Evolutionary conservation across 1,140 invertebrate species (phyloP).

Genomic region (Rhyzopertha dominica): DNA sequence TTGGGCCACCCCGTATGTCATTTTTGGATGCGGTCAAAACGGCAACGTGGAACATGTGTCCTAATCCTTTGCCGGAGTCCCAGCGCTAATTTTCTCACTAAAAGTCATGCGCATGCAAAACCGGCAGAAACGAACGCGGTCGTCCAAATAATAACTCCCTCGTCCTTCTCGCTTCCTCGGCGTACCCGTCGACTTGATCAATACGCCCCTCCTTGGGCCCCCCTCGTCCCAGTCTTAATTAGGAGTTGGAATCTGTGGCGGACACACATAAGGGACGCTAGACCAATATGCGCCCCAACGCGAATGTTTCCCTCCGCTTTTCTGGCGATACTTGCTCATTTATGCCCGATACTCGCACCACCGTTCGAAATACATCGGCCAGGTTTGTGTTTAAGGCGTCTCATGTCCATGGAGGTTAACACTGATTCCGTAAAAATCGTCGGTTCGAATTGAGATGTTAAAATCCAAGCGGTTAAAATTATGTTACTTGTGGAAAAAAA

Average conservation of each 20-base stretch:
- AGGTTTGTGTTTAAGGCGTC: no score
- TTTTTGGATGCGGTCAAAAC: no score
- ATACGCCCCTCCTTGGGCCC: conserved; percentile 42
- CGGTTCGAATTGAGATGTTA: no score
- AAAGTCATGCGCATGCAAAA: conserved; percentile 37
- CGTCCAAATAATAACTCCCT: conserved; percentile 45
- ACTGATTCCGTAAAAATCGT: no score
- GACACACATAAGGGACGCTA: conserved; percentile 57
- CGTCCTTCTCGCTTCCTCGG: conserved; percentile 26
- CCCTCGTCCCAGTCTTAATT: conserved; percentile 52
- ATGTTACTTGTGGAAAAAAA: no score
- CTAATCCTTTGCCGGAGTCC: conserved; percentile 4
- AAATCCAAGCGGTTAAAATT: no score
- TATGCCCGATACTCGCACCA: no score
- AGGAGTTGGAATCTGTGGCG: conserved; percentile 62
- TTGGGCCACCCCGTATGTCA: no score
- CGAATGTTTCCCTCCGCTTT: no score
- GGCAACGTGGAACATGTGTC: not conserved
- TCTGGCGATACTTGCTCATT: no score
- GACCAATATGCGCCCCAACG: conserved; percentile 44
- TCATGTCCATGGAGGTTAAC: no score
- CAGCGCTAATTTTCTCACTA: conserved; percentile 38
- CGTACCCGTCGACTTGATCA: conserved; percentile 40
- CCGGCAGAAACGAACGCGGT: conserved; percentile 28
- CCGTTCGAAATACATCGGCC: no score